Conservation (phyloP, 2,888 invertebrate genomes). For the Spicauda simplicius region DNA sequence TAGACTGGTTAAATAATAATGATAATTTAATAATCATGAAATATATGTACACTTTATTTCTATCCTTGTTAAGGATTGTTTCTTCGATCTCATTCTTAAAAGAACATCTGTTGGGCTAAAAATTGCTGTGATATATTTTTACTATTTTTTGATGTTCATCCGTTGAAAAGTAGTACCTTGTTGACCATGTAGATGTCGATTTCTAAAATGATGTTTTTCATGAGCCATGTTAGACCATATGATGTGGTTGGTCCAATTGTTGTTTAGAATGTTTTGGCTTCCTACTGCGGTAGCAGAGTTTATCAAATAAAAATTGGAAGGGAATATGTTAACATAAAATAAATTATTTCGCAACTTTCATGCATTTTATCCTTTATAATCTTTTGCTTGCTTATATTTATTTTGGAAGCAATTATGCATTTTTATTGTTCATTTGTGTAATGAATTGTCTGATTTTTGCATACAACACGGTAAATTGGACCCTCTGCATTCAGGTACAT, state of each 20-base stretch:
- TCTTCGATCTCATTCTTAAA: conserved; percentile 53
- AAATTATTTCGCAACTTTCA: conserved; percentile 4
- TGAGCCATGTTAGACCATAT: conserved; percentile 52
- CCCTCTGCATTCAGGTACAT: conserved; percentile 48
- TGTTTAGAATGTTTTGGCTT: conserved; percentile 40
- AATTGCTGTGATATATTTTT: conserved; percentile 84
- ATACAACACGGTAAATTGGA: conserved; percentile 53
- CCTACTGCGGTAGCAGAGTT: conserved; percentile 2
- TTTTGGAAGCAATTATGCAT: conserved; percentile 32
- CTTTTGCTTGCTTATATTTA: conserved; percentile 27
- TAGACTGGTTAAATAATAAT: conserved; percentile 11
- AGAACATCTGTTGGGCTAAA: conserved; percentile 68
- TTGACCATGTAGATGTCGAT: conserved; percentile 58
- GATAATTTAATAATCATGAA: conserved; percentile 13
- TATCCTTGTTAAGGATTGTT: conserved; percentile 50
- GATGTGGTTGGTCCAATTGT: conserved; percentile 64
- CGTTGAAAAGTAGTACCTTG: conserved; percentile 60
- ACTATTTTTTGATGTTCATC: conserved; percentile 69
- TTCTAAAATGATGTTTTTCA: conserved; percentile 56
- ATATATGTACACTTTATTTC: conserved; percentile 38
- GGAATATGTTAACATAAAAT: not conserved
- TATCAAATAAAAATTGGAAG: not conserved
- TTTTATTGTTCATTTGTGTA: conserved; percentile 20
- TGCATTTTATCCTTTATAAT: conserved; percentile 26
- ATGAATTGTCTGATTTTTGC: conserved; percentile 5